Conservation (phyloP, 2,888 invertebrate species). For the Callosobruchus maculatus region DNA sequence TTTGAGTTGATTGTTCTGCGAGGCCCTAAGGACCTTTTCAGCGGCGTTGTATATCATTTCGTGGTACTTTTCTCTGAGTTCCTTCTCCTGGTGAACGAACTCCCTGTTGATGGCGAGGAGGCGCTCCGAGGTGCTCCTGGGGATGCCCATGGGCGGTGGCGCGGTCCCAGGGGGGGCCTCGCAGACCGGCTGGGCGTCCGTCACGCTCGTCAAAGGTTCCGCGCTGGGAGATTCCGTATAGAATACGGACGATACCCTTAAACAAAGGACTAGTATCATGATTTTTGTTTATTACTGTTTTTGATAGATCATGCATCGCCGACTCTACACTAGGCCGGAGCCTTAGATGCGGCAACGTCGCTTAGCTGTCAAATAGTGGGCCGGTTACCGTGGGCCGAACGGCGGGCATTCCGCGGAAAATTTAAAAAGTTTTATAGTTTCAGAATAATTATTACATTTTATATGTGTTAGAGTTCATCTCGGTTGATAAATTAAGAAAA, state of each 20-base stretch:
- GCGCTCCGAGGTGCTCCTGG: constrained; percentile 63
- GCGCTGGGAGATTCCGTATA: constrained; percentile 47
- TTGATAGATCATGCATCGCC: no score
- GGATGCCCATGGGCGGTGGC: constrained; percentile 54
- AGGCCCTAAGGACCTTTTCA: constrained; percentile 75
- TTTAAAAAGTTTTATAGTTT: no score
- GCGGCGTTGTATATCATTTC: constrained; percentile 71
- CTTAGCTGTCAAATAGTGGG: no score
- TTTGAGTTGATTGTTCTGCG: constrained; percentile 80
- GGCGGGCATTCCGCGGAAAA: no score
- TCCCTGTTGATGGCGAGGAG: constrained; percentile 62
- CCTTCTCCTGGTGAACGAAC: constrained; percentile 68
- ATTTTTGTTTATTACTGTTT: no score
- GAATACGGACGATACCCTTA: constrained; percentile 45
- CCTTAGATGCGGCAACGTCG: no score
- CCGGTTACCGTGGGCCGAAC: no score
- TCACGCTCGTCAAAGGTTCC: constrained; percentile 45
- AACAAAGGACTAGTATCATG: constrained; percentile 17
- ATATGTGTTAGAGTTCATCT: no score
- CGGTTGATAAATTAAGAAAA: no score
- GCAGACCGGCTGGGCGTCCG: constrained; percentile 28
- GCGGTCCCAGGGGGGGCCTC: constrained; percentile 37
- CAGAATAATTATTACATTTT: no score
- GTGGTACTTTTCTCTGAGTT: constrained; percentile 80
- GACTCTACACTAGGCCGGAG: no score